Evolutionary conservation across 1,140 invertebrate species (phyloP).

Genomic region (Drosophila teissieri): DNA sequence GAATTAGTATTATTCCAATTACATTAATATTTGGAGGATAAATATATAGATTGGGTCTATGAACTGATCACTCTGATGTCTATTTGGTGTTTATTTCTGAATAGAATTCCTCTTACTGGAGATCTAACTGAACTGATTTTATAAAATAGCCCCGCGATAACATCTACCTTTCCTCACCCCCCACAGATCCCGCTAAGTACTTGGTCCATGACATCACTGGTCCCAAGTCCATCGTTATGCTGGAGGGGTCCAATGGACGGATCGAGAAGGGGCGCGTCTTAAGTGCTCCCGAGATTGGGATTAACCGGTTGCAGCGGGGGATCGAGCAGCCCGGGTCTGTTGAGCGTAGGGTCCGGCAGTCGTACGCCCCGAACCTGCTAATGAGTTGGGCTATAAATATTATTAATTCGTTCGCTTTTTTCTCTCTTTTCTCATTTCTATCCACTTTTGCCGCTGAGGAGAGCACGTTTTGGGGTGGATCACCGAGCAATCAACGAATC

Average conservation of each 20-base stretch:
- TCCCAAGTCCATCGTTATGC: slow-evolving; percentile 7
- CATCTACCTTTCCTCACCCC: not conserved
- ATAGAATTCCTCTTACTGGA: no score
- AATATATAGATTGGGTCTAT: no score
- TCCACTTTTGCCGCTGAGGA: not conserved
- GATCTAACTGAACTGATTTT: not conserved
- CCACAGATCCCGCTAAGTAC: not conserved
- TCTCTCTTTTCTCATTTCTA: not conserved
- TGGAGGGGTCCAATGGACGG: slow-evolving; percentile 1
- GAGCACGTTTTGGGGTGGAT: slow-evolving; percentile 21
- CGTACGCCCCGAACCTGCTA: slow-evolving; percentile 36
- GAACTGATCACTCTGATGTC: no score
- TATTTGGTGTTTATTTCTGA: no score
- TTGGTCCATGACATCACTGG: slow-evolving; percentile 31
- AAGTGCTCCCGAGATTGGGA: slow-evolving; percentile 10
- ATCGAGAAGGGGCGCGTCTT: slow-evolving; percentile 17
- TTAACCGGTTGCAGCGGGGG: slow-evolving; percentile 39
- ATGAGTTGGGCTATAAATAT: slow-evolving; percentile 45
- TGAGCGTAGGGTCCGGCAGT: slow-evolving; percentile 9
- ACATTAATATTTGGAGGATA: no score
- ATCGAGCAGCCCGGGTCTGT: slow-evolving; percentile 10
- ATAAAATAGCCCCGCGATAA: not conserved
- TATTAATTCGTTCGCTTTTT: slow-evolving; percentile 21
- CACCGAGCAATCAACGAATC: slow-evolving; percentile 15
- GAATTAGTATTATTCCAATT: no score